A percentile compares a stretch with the other conserved stretches of the same genome.
Evolutionary conservation across 1,140 invertebrate genomes (phyloP).

Genomic region (Trissolcus basalis): DNA sequence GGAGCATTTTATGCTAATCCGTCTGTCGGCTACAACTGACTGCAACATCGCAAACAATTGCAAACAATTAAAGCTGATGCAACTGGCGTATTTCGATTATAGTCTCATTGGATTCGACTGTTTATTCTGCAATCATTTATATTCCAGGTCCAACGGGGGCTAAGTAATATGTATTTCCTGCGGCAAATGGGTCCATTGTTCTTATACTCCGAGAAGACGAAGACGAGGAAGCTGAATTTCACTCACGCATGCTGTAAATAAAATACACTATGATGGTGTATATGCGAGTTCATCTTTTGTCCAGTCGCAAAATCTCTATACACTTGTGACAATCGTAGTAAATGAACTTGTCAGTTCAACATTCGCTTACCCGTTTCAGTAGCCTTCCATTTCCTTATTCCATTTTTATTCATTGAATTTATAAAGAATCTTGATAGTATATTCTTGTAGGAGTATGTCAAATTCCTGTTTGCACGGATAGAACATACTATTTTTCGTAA

Average conservation of each 20-base stretch:
- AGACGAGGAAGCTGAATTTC: conserved; percentile 39
- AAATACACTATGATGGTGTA: neutral
- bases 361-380: too few relatives aligned
- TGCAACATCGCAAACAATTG: conserved; percentile 36
- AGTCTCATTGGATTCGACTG: conserved; percentile 44
- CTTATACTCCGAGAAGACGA: conserved; percentile 18
- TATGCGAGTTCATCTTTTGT: too few relatives aligned
- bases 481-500: too few relatives aligned
- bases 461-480: too few relatives aligned
- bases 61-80: conserved; percentile 44
- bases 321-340: too few relatives aligned
- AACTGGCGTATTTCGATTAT: conserved; percentile 19
- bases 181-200: conserved; percentile 53
- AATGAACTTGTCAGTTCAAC: too few relatives aligned
- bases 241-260: conserved; percentile 13
- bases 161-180: conserved; percentile 55
- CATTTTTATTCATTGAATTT: too few relatives aligned
- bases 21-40: conserved; percentile 8
- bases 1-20: conserved; percentile 34
- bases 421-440: too few relatives aligned
- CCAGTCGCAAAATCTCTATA: too few relatives aligned
- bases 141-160: conserved; percentile 39
- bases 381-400: too few relatives aligned
- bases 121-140: conserved; percentile 49
- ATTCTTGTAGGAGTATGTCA: too few relatives aligned